phyloP scores from a whole-genome alignment of 1,140 invertebrate genomes.

The Stenopsyche tienmushanensis region DNA sequence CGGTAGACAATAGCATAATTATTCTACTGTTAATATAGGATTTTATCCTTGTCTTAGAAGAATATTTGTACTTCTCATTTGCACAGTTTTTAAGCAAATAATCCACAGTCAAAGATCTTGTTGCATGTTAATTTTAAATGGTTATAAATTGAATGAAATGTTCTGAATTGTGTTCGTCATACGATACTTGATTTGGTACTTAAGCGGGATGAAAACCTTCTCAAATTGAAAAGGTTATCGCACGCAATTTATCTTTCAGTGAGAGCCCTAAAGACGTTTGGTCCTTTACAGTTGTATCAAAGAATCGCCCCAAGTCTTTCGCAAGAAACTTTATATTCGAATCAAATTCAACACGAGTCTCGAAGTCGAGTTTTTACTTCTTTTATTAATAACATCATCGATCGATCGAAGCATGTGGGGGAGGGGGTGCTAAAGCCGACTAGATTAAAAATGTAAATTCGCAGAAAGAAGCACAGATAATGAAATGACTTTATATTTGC shows the following conservation, averaged over 20 bases:
- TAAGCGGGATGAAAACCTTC: slow-evolving; percentile 27
- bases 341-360: neutral
- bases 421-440: neutral
- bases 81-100: no score
- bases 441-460: neutral
- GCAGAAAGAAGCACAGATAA: neutral
- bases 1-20: no score
- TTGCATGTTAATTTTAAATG: no score
- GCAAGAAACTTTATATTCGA: no score
- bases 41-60: no score
- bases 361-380: neutral
- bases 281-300: slow-evolving; percentile 27
- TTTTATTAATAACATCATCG: neutral
- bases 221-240: slow-evolving; percentile 26
- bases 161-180: no score
- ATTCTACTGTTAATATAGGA: no score
- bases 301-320: no score
- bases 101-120: no score
- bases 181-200: slow-evolving; percentile 19
- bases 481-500: neutral
- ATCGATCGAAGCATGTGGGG: neutral
- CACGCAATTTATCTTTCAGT: slow-evolving; percentile 19
- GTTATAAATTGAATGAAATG: no score
- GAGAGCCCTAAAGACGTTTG: slow-evolving; percentile 18
- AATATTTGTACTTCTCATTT: no score